Evolutionary conservation across 1,140 invertebrate genomes (phyloP).

Genomic region (Drosophila kohkoa): DNA sequence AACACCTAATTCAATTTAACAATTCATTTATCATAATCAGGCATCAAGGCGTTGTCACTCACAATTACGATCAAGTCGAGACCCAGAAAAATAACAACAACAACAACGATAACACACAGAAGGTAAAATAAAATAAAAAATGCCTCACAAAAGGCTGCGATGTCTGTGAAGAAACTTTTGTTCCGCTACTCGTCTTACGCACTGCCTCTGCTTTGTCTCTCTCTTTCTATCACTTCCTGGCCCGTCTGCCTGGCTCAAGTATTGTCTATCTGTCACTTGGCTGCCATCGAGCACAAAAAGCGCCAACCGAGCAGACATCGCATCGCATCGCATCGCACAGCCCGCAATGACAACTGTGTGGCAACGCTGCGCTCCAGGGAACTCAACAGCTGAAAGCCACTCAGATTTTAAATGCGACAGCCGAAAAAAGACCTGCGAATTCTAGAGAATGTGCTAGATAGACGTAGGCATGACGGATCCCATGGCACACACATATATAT

Average conservation of each 20-base stretch:
- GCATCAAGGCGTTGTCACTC: constrained; percentile 82
- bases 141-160: constrained; percentile 39
- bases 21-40: constrained; percentile 84
- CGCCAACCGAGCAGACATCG: constrained; percentile 21
- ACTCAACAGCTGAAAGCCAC: constrained; percentile 62
- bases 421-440: too few species aligned
- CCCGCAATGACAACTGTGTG: constrained; percentile 54
- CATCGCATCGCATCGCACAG: constrained; percentile 43
- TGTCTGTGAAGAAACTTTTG: constrained; percentile 35
- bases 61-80: constrained; percentile 75
- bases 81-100: constrained; percentile 14
- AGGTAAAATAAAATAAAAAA: constrained; percentile 43
- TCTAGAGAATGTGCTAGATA: too few species aligned
- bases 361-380: constrained; percentile 42
- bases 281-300: constrained; percentile 49
- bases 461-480: too few species aligned
- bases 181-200: constrained; percentile 65
- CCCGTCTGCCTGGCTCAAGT: constrained; percentile 43
- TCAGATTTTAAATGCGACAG: constrained; percentile 40
- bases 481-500: too few species aligned
- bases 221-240: constrained; percentile 54
- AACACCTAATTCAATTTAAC: constrained; percentile 84
- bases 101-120: neutral
- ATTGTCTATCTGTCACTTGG: constrained; percentile 76
- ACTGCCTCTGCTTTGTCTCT: neutral